Percentiles rank a stretch among this genome's conserved stretches.
Conservation (phyloP, 2,888 invertebrate genomes). For the Amitus sp. region DNA sequence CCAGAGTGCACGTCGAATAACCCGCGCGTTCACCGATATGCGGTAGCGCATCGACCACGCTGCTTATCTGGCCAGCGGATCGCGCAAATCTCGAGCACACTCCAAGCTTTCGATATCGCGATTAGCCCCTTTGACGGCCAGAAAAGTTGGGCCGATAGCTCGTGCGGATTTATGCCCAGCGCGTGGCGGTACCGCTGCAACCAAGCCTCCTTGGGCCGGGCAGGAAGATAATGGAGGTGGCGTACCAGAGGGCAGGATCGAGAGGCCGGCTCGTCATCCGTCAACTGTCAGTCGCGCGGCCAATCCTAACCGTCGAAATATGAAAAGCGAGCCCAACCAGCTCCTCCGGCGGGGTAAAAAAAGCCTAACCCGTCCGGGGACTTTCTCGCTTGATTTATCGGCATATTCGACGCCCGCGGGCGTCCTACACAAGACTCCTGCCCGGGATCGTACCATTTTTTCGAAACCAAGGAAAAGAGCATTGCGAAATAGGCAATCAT, state of each 20-base stretch:
- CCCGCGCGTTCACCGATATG: constrained; percentile 28
- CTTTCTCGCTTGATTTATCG: constrained; percentile 45
- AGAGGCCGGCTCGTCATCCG: constrained; percentile 65
- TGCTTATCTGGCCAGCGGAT: constrained; percentile 29
- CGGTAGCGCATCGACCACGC: constrained; percentile 23
- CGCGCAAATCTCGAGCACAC: constrained; percentile 9
- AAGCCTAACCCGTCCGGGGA: constrained; percentile 28
- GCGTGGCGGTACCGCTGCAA: background rate
- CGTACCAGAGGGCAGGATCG: constrained; percentile 51
- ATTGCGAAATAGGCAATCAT: background rate
- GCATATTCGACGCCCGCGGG: constrained; percentile 35
- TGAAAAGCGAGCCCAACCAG: constrained; percentile 47
- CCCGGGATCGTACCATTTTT: constrained; percentile 31
- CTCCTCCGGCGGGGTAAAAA: constrained; percentile 31
- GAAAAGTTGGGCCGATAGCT: background rate
- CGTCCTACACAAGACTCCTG: too few species aligned
- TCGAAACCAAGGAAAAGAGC: constrained; percentile 2
- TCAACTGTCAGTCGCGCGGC: constrained; percentile 64
- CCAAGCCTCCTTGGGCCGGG: background rate
- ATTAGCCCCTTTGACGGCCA: constrained; percentile 14
- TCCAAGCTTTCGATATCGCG: constrained; percentile 28
- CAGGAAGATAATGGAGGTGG: constrained; percentile 50
- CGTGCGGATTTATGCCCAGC: background rate
- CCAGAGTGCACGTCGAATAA: constrained; percentile 13
- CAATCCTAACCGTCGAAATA: constrained; percentile 59